Base-by-base conservation (phyloP, 2,113 vertebrate genomes). In the Solenodon paradoxus region DNA sequence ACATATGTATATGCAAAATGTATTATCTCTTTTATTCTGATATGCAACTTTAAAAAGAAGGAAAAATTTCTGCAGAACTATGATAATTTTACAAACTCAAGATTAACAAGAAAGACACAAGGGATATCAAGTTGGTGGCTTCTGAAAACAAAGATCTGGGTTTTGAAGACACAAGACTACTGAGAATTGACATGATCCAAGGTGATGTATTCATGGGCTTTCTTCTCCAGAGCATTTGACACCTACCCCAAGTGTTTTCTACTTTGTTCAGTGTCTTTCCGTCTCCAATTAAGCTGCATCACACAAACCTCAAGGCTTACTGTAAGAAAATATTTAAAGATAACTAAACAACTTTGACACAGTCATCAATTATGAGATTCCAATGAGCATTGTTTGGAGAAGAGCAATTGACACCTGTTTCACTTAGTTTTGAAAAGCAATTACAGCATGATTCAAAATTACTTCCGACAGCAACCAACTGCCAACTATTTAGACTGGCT, bases 361-460 rank as follows among this genome's bases (percentile, higher is more conserved):
- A 40, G 30, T 59, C 42, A 49, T 72, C 63, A 69, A 68, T 68
- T 55, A 71, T 87, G 30, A 97, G 47, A 97, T 6, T 49, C 88
- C 87, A 95, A 47, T 57, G 88, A 97, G 49, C 16, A 38, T 57
- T 97, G 66, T 95, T 92, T 95, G 49, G 78, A 95, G 85, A 93
- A 96, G 92, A 98, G 74, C 88, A 81, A 69, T 1, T 90, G 74
- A 95, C 80, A 81, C 89, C 92, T 19, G 72, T 95, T 93, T 72
- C 68, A 83, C 69, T 97, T 30, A 4, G 96, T 98, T 98, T 96
- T 98, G 85, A 93, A 97, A 96, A 98, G 92, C 79, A 95, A 88
- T 96, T 91, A 97, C 47, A 92, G 93, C 92, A 68, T 20, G 42
- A 89, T 90, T 97, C 95, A 93, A 98, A 98, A 98, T 96, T 89